These are phyloP conservation scores for Mimas tiliae DNA, from an alignment of 2,888 invertebrate genomes.

Conservation along the genomic window DNA sequence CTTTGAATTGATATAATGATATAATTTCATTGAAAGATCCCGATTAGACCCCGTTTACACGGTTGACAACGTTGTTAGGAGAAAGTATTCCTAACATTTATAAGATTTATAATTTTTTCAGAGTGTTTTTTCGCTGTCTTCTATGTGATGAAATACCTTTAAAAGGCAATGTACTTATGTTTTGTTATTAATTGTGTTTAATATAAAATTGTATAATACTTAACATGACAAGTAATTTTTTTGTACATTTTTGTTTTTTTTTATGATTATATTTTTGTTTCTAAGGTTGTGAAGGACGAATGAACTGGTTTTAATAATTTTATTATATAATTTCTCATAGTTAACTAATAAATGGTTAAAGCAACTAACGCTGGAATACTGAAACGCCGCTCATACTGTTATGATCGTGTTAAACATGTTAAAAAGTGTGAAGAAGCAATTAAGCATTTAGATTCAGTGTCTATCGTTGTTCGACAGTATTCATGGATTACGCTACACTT, in stretches of 20 bases:
- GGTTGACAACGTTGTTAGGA: not conserved
- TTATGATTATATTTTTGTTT: constrained; percentile 44
- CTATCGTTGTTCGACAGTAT: too few species aligned
- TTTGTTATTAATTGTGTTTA: constrained; percentile 49
- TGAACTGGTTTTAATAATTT: constrained; percentile 34
- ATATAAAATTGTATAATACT: constrained; percentile 41
- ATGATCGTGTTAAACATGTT: too few species aligned
- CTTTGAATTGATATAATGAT: not conserved
- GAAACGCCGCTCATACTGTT: too few species aligned
- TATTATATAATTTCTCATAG: constrained; percentile 12
- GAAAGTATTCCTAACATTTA: not conserved
- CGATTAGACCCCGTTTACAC: too few species aligned
- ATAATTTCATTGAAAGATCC: not conserved
- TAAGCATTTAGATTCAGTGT: too few species aligned
- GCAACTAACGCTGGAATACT: too few species aligned
- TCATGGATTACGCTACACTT: too few species aligned
- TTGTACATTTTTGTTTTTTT: constrained; percentile 45
- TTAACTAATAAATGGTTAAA: constrained; percentile 9
- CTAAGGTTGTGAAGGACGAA: constrained; percentile 61
- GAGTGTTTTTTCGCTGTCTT: not conserved
- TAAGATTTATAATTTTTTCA: not conserved
- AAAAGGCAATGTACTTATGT: constrained; percentile 61
- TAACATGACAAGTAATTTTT: constrained; percentile 39
- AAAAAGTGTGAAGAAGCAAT: too few species aligned
- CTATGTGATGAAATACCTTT: constrained; percentile 31